Evolutionary conservation across 1,140 invertebrate species (phyloP), one percentile per base, ranked within the genome.

Genomic region (Drosophila littoralis): DNA sequence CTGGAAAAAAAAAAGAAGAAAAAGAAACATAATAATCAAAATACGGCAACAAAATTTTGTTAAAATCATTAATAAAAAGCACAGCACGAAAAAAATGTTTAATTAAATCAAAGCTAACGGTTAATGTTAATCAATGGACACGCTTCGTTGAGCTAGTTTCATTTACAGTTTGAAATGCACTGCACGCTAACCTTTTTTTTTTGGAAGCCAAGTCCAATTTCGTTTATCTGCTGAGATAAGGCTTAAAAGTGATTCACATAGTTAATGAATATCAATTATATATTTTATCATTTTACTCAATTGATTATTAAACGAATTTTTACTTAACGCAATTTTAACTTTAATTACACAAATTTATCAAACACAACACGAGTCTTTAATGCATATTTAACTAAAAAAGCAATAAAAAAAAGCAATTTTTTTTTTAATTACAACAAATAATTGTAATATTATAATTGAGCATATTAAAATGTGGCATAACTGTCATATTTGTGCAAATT

Each of bases 81-180:
- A 65, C 22, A 28, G 22, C 22, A 28, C 22, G 22, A 28, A 28
- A 28, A 17, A 28, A 28, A 22, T n/a, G 22, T 65, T 65, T 67
- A 75, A 83, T 82, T 70, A 71, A 75, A 75, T 75, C 71, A 71
- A 40, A 68, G 60, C 52, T 63, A 75, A 82, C 59, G 38, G 17
- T 10, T 46, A 40, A 22, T 60, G 59, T 57, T 57, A 38, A 42
- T 50, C 54, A 9, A 61, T 63, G 48, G n/a, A 15, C 45, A 60
- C 36, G 55, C 7, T 15, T 15, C 28, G 32, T 22, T 48, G 51
- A 42, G 12, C 38, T 55, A 38, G 38, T 13, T 12, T 38, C 28
- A 38, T 15, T 35, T 35, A 60, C 64, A 73, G 63, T 73, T 60
- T 57, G n/a, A 40, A 43, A 12, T 17, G 22, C 55, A 38, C 33